Base-by-base conservation (phyloP, 2,888 invertebrate genomes). In the Plagodis pulveraria region DNA sequence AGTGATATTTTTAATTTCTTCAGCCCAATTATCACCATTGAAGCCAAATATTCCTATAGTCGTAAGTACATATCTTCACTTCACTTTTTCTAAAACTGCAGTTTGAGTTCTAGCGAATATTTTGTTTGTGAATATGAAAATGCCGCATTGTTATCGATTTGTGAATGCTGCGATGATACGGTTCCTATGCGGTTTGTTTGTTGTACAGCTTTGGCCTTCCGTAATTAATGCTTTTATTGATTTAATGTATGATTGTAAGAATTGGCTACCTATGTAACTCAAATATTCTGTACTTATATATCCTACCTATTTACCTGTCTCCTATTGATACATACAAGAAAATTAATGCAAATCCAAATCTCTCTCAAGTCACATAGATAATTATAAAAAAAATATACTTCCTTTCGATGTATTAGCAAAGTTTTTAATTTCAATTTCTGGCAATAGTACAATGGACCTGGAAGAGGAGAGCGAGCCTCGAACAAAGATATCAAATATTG, bases 121-220 rank as follows among this genome's bases (percentile, higher is more conserved):
- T 63, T 63, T 64, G 58, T 58, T 66, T 67, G 60, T 67, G 56
- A 32, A 49, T 36, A 33, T 44, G 63, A 67, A 72, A 79, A 74
- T 87, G 80, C 87, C 84, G 87, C 86, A 88, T 83, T 67, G 81
- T 68, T 86, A 87, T 90, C 78, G 87, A 89, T 89, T 86, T 82
- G 67, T 78, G 71, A 72, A 82, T 83, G 77, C 54, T 65, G 56
- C 59, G 58, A 50, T 62, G 68, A 64, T 54, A 40, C 62, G 56
- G 67, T 58, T 58, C 69, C 74, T 73, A 73, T 80, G 76, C 80
- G 69, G 80, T 74, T 69, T 76, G 60, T 64, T 67, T 71, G 56
- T 74, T 12, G 56, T 55, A 44, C n/a, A 44, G 71, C 71, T 70
- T 67, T 56, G 33, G 67, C 71, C 73, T 73, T 66, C 42, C 41